These are phyloP conservation scores for Caenorhabditis sinica DNA, from an alignment of 2,888 invertebrate species.

Conservation along the genomic window DNA sequence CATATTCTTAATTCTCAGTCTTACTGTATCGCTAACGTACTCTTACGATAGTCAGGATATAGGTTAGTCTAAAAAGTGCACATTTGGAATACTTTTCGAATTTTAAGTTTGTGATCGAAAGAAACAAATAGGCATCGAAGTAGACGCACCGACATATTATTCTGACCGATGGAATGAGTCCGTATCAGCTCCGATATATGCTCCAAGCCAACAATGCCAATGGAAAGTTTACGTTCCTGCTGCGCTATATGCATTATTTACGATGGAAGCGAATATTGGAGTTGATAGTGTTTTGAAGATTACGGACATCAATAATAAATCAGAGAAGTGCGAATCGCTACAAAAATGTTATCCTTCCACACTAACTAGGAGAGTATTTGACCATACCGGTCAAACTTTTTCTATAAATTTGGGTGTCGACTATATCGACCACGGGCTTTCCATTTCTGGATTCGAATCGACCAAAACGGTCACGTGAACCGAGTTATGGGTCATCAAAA, in stretches of 20 bases:
- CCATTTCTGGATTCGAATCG: too few relatives aligned
- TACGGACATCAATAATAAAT: conserved; percentile 23
- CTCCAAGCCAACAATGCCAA: not conserved
- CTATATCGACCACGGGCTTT: too few relatives aligned
- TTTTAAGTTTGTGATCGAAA: conserved; percentile 14
- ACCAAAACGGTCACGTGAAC: too few relatives aligned
- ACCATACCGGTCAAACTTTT: too few relatives aligned
- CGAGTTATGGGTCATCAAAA: too few relatives aligned
- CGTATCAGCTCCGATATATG: not conserved
- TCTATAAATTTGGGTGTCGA: too few relatives aligned
- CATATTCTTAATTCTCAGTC: not conserved
- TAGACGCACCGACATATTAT: not conserved
- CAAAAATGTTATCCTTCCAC: too few relatives aligned
- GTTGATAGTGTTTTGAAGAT: conserved; percentile 7
- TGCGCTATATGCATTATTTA: not conserved
- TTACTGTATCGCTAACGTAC: not conserved
- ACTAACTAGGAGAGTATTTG: too few relatives aligned
- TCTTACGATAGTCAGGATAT: not conserved
- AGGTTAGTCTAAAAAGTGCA: not conserved
- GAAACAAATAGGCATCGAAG: not conserved
- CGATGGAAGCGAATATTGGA: conserved; percentile 23
- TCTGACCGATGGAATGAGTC: conserved; percentile 6
- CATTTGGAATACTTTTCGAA: not conserved
- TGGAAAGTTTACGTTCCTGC: conserved; percentile 4
- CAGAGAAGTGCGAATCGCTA: not conserved